These are phyloP conservation scores for Ochotona curzoniae DNA, from an alignment of 2,113 vertebrate species.

Conservation along the genomic window DNA sequence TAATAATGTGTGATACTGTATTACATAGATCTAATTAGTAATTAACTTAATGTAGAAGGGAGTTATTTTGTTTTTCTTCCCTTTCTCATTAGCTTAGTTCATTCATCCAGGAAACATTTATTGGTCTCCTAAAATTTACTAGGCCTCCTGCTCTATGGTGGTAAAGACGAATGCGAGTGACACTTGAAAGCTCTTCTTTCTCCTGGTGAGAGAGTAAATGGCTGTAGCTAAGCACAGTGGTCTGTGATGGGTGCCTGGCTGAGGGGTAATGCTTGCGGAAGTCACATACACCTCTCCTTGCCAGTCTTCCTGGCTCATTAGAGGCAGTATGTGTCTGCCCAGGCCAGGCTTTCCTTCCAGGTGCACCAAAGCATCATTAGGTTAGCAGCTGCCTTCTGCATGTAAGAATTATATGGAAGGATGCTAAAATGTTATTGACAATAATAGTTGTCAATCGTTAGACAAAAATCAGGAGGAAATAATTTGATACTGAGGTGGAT, in stretches of 20 bases:
- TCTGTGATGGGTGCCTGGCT: background rate
- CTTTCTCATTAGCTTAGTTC: background rate
- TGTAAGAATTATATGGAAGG: background rate
- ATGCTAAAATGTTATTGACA: background rate
- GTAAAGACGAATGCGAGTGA: background rate
- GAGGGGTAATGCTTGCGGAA: background rate
- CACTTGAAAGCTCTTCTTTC: accelerated
- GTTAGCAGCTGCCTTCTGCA: background rate
- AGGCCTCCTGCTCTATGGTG: accelerated
- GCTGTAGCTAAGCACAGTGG: background rate
- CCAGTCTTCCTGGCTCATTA: background rate
- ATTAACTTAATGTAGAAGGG: background rate
- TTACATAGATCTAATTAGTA: background rate
- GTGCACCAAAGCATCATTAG: background rate
- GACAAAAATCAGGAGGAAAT: background rate
- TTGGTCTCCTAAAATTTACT: background rate
- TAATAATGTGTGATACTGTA: background rate
- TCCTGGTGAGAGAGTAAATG: background rate
- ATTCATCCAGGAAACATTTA: background rate
- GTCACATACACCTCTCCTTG: background rate
- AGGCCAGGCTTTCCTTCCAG: background rate
- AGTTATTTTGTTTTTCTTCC: conserved; percentile 1
- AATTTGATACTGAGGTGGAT: too few species aligned
- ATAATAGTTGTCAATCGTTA: background rate
- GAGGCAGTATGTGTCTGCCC: background rate